Evolutionary conservation across 2,888 invertebrate species (phyloP), one percentile per base, ranked within the genome.

Genomic region (Drosophila cognata): DNA sequence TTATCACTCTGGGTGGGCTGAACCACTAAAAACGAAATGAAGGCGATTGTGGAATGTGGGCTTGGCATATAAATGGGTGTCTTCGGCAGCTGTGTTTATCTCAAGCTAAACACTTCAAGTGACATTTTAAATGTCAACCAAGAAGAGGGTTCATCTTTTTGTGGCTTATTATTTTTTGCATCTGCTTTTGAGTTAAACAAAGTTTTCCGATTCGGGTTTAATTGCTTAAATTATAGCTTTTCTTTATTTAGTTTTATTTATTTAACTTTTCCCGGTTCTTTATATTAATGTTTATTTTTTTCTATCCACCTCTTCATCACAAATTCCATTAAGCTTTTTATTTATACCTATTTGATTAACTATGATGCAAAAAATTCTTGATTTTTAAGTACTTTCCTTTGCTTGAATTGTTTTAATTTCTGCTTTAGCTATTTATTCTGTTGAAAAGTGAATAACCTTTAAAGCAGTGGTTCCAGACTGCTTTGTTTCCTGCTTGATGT

Each of bases 1-100:
- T 77, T 70, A 33, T 33, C 66, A 46, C 81, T 65, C 66, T 73
- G 74, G 83, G 74, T 63, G 80, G 60, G 4, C 46, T 36, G 28
- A 21, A 18, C 8, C 41, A 36, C 66, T 66, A 55, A 62, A 59
- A 71, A 43, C 35, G 57, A 65, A 79, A 78, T 74, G 52, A 79
- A 50, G 53, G 58, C 77, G 51, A 71, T 78, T 71, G 53, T 50
- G 28, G 43, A 56, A 50, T 53, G 35, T 13, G 60, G 59, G 41
- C 28, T 13, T 60, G 21, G 36, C 29, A 60, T 58, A 64, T 58
- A 77, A 76, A 77, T 77, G 28, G 53, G 35, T 13, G 25, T 50
- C 28, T 61, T 63, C 28, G 4, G 48, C 29, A 58, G 38, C 13
- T 29, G 52, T 8, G 55, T 25, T 77, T 57, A 63, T 43, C 73